phyloP scores from a whole-genome alignment of 2,113 vertebrate genomes.

The Isichthys henryi region DNA sequence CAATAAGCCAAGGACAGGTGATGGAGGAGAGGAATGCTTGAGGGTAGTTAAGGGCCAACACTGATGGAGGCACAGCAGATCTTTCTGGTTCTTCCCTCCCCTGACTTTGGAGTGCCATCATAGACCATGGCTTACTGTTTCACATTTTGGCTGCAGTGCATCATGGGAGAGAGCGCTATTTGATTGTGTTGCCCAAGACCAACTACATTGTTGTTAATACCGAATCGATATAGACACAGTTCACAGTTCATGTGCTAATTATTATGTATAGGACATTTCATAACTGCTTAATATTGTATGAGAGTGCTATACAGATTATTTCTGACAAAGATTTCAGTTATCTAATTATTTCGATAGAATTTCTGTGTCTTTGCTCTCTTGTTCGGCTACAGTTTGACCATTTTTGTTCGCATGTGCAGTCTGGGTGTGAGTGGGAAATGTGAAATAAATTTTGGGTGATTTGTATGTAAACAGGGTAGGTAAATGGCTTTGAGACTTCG shows the following conservation, averaged over 20 bases:
- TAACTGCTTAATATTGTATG: neutral
- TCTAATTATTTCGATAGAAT: neutral
- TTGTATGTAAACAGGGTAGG: neutral
- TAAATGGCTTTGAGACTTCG: neutral
- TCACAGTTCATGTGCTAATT: neutral
- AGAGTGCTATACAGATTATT: neutral
- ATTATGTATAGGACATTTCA: neutral
- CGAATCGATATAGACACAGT: neutral
- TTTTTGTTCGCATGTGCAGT: neutral
- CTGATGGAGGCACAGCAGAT: neutral
- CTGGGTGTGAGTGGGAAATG: neutral
- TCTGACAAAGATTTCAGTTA: neutral
- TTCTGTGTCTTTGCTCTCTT: neutral
- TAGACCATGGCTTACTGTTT: neutral
- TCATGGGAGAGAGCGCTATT: neutral
- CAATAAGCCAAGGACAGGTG: neutral
- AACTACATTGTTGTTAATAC: neutral
- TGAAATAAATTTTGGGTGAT: neutral
- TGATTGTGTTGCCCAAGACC: neutral
- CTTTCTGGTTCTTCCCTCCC: neutral
- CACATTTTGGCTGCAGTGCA: neutral
- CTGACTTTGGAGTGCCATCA: neutral
- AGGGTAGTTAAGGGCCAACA: neutral
- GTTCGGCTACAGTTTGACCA: neutral
- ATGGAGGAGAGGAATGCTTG: neutral